These are phyloP conservation scores for Patella pellucida DNA, from an alignment of 2,888 invertebrate genomes.

Conservation along the genomic window DNA sequence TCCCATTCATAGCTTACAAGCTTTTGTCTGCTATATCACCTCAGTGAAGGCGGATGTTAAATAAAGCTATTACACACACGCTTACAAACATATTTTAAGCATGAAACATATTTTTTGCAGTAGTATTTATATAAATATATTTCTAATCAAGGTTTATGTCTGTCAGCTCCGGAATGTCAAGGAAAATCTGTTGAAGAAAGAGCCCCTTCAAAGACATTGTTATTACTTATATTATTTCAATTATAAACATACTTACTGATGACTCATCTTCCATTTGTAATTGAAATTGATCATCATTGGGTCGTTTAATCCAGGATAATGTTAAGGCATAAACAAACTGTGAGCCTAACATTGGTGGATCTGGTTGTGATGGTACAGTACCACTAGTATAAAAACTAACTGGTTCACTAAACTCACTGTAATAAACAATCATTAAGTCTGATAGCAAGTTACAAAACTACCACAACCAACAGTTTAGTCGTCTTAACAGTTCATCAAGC, in stretches of 20 bases:
- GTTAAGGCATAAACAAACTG: constrained; percentile 78
- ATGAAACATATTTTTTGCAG: neutral
- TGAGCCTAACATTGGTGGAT: constrained; percentile 80
- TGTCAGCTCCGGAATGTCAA: too few species aligned
- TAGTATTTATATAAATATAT: too few species aligned
- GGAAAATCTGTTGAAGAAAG: too few species aligned
- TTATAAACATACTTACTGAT: constrained; percentile 66
- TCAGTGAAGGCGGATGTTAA: too few species aligned
- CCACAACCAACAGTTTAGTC: neutral
- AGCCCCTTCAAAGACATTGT: too few species aligned
- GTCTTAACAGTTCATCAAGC: neutral
- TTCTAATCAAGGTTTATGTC: too few species aligned
- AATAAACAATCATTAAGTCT: constrained; percentile 24
- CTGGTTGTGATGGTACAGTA: constrained; percentile 83
- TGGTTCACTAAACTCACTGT: constrained; percentile 69
- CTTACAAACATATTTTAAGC: too few species aligned
- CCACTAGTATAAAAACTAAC: constrained; percentile 79
- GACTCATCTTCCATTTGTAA: constrained; percentile 84
- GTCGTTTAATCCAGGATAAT: constrained; percentile 82
- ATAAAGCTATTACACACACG: too few species aligned
- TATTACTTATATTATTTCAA: too few species aligned
- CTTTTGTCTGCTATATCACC: too few species aligned
- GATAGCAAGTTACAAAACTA: too few species aligned
- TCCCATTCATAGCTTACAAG: too few species aligned
- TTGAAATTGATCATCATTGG: constrained; percentile 84